phyloP scores from a whole-genome alignment of 1,140 invertebrate species.

The Thaumetopoea pityocampa region DNA sequence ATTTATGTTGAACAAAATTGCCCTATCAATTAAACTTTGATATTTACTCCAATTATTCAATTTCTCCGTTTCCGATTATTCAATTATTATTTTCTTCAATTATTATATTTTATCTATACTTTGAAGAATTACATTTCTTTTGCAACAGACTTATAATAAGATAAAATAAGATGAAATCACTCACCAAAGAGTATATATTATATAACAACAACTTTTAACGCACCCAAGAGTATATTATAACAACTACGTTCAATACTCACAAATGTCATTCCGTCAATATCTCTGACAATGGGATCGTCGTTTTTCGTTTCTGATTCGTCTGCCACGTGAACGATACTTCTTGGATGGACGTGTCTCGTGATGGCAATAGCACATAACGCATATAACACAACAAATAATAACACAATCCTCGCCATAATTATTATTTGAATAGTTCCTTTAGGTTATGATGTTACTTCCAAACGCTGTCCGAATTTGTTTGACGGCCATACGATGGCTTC shows the following conservation, averaged over 20 bases:
- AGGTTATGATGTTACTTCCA: constrained; percentile 4
- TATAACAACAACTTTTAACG: not conserved
- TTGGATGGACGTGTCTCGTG: constrained; percentile 33
- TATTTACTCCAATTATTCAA: too few relatives aligned
- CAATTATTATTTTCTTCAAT: too few relatives aligned
- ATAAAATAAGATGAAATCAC: too few relatives aligned
- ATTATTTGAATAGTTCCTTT: not conserved
- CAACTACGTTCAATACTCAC: constrained; percentile 14
- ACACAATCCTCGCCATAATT: constrained; percentile 22
- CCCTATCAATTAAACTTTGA: too few relatives aligned
- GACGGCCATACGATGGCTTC: constrained; percentile 17
- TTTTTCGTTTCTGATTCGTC: not conserved
- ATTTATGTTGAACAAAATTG: too few relatives aligned
- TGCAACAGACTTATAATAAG: too few relatives aligned
- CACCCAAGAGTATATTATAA: not conserved
- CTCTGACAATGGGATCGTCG: not conserved
- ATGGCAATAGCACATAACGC: constrained; percentile 16
- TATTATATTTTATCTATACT: too few relatives aligned
- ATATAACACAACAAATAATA: constrained; percentile 18
- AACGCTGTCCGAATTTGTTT: constrained; percentile 10
- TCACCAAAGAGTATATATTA: not conserved
- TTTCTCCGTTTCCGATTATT: too few relatives aligned
- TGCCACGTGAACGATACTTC: constrained; percentile 1
- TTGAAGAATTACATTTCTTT: too few relatives aligned
- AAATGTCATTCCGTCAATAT: constrained; percentile 25